A percentile compares a stretch with the other conserved stretches of the same genome.
phyloP scores from a whole-genome alignment of 2,888 invertebrate genomes.

The Nipponacmea schrenckii region DNA sequence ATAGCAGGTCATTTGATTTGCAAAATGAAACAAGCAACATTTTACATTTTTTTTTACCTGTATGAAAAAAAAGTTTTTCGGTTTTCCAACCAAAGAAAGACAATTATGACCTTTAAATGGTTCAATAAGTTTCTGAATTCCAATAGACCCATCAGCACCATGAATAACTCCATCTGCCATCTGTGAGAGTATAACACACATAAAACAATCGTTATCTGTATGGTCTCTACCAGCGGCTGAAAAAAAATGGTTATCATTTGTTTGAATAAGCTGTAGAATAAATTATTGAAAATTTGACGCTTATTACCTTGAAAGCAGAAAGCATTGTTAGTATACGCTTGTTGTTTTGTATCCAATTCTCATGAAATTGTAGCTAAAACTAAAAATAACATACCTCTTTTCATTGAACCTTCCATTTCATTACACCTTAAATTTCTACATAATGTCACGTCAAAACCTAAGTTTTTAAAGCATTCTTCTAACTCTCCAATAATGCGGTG shows the following conservation, averaged over 20 bases:
- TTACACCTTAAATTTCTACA: constrained; percentile 74
- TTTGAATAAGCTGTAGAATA: background rate
- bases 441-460: constrained; percentile 78
- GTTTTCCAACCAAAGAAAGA: constrained; percentile 86
- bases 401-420: constrained; percentile 77
- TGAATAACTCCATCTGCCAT: constrained; percentile 89
- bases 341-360: too few relatives aligned
- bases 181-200: constrained; percentile 86
- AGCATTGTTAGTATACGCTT: background rate
- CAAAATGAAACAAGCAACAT: too few relatives aligned
- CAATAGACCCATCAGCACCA: constrained; percentile 86
- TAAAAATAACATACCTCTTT: constrained; percentile 70
- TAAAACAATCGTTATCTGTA: constrained; percentile 83
- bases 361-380: too few relatives aligned
- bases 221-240: constrained; percentile 82
- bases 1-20: too few relatives aligned
- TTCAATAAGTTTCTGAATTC: constrained; percentile 78
- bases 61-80: constrained; percentile 79
- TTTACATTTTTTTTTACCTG: constrained; percentile 70
- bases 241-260: constrained; percentile 26
- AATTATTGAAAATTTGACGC: too few relatives aligned
- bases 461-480: constrained; percentile 71
- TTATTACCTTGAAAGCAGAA: too few relatives aligned
- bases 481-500: constrained; percentile 81
- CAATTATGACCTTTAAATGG: constrained; percentile 78